Evolutionary conservation across 2,888 invertebrate genomes (phyloP), one percentile per base, ranked within the genome.

Genomic region (Hirudinaria manillensis): DNA sequence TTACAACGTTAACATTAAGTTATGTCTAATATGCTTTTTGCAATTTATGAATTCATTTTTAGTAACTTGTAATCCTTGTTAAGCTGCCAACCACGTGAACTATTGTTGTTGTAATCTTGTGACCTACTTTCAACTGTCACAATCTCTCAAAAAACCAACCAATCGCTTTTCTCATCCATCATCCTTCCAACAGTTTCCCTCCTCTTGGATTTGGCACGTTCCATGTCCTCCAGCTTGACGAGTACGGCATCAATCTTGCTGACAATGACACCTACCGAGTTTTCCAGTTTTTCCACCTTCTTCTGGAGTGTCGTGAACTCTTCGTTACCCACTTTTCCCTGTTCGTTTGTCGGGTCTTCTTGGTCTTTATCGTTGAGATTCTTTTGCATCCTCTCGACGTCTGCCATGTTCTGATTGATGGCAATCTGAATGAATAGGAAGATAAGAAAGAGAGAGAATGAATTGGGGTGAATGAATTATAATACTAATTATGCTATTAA

Each of bases 231-330:
- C 79, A 87, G 81, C 80, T 87, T 87, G 38, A 85, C 84, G 70
- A 88, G 81, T n/a, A 87, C 87, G 4, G 86, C 86, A 78, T 88
- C 88, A 75, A 88, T 87, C 81, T 87, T 87, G 78, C 84, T 83
- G 34, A 85, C 84, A 73, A 85, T 87, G 79, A 85, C 85, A 76
- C 86, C 86, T 77, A 88, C 86, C 70, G 86, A 86, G 79, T 86
- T 85, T 81, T 88, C 88, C 86, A 88, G 86, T 78, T 87, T 82
- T 81, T 87, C 87, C n/a, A 88, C 87, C 36, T 87, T 82, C 38
- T 86, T 83, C 53, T 86, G 83, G 77, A 88, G 80, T 76, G 85
- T 85, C 77, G 83, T 84, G 78, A 86, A 86, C 79, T 86, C 86
- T 80, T 86, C 86, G 32, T 70, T 75, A 70, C 82, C 83, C 80